These are phyloP conservation scores for Ptychobarbus kaznakovi DNA, from an alignment of 2,797 vertebrate species.

Conservation along the genomic window DNA sequence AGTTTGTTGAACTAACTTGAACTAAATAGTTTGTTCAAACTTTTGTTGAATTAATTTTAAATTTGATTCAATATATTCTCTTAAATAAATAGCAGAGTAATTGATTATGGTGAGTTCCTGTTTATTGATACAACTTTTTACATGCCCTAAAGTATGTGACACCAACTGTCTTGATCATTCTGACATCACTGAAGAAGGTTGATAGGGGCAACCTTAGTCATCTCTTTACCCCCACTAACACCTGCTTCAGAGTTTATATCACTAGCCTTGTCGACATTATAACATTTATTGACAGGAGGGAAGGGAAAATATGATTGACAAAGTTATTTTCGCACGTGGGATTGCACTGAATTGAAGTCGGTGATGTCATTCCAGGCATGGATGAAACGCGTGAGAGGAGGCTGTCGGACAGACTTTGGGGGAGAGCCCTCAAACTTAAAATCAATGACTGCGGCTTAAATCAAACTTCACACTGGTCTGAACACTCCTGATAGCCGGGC, in stretches of 20 bases:
- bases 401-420: slow-evolving; percentile 58
- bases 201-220: slow-evolving; percentile 49
- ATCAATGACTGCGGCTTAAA: slow-evolving; percentile 34
- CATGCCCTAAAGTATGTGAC: background rate
- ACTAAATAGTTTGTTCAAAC: too few relatives aligned
- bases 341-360: slow-evolving; percentile 36
- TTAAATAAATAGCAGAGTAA: background rate
- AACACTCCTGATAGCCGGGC: background rate
- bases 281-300: background rate
- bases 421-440: slow-evolving; percentile 59
- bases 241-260: slow-evolving; percentile 22
- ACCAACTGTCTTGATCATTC: background rate
- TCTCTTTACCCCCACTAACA: background rate
- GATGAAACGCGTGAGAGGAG: slow-evolving; percentile 54
- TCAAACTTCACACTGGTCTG: background rate
- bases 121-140: background rate
- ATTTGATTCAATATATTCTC: background rate
- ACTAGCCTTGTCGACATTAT: background rate
- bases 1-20: background rate
- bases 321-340: background rate
- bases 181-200: slow-evolving; percentile 17
- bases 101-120: background rate
- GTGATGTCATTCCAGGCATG: slow-evolving; percentile 53
- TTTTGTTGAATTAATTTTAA: background rate
- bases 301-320: background rate